phyloP scores from a whole-genome alignment of 2,797 vertebrate genomes.

The Valencia hispanica region DNA sequence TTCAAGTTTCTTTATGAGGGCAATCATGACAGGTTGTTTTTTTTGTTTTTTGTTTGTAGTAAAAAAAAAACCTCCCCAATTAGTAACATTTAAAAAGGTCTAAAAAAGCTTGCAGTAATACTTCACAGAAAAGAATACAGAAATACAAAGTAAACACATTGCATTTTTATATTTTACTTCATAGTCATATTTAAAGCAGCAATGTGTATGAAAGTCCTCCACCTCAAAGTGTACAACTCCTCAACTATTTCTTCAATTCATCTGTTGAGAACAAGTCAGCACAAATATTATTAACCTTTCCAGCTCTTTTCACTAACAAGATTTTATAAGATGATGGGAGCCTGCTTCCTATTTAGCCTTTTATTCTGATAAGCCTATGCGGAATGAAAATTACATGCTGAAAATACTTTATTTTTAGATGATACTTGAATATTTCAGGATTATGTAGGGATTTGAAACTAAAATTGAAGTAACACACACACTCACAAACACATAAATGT shows the following conservation, averaged over 20 bases:
- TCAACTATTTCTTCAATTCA: constrained; percentile 10
- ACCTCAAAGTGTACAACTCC: constrained; percentile 22
- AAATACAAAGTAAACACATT: constrained; percentile 4
- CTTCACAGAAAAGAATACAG: constrained; percentile 19
- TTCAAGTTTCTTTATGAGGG: constrained; percentile 17
- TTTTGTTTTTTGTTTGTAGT: constrained; percentile 23
- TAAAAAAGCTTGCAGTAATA: constrained; percentile 8
- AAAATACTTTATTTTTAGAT: constrained; percentile 46
- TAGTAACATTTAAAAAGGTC: constrained; percentile 1
- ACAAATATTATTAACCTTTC: constrained; percentile 7
- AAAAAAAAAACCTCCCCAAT: constrained; percentile 5
- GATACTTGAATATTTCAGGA: constrained; percentile 66
- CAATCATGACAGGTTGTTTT: constrained; percentile 8
- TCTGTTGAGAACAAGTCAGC: background rate
- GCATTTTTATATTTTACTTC: background rate
- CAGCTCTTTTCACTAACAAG: constrained; percentile 30
- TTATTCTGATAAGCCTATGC: constrained; percentile 37
- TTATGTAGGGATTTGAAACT: constrained; percentile 37
- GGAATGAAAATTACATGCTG: constrained; percentile 36
- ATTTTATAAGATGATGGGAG: constrained; percentile 39
- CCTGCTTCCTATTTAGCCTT: constrained; percentile 25
- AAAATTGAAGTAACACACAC: constrained; percentile 18
- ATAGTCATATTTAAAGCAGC: background rate
- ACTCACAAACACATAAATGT: background rate
- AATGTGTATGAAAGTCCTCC: background rate